A percentile compares a stretch with the other conserved stretches of the same genome.
Conservation (phyloP, 2,797 vertebrate species). For the Lepilemur ruficaudatus region DNA sequence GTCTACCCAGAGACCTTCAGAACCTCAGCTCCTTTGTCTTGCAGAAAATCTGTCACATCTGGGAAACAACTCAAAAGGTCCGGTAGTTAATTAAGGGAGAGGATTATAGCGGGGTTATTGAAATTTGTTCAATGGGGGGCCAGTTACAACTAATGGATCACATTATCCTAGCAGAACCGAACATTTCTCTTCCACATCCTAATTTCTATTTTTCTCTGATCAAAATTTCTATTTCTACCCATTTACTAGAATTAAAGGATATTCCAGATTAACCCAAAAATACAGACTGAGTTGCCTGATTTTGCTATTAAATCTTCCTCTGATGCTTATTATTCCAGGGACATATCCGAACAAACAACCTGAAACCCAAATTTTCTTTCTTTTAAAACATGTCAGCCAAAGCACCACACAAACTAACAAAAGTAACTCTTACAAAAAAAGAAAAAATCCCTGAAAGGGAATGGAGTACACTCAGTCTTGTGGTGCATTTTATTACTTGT, state of each 20-base stretch:
- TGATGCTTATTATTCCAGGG: neutral
- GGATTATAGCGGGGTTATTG: neutral
- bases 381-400: neutral
- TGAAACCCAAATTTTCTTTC: neutral
- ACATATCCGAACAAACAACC: neutral
- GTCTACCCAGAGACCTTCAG: neutral
- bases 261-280: neutral
- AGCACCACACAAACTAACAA: neutral
- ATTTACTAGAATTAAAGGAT: neutral
- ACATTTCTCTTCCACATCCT: neutral
- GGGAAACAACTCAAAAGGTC: neutral
- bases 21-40: neutral
- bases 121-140: neutral
- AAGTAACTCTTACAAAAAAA: neutral
- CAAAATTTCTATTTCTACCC: neutral
- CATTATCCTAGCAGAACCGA: neutral
- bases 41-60: neutral
- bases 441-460: neutral
- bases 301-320: neutral
- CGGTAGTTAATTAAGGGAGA: neutral
- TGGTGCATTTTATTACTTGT: neutral
- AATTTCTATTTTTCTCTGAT: neutral
- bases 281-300: neutral
- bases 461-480: neutral
- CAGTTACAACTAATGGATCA: neutral